These are phyloP conservation scores for Nasonia giraulti DNA, from an alignment of 1,140 invertebrate genomes.

Conservation along the genomic window DNA sequence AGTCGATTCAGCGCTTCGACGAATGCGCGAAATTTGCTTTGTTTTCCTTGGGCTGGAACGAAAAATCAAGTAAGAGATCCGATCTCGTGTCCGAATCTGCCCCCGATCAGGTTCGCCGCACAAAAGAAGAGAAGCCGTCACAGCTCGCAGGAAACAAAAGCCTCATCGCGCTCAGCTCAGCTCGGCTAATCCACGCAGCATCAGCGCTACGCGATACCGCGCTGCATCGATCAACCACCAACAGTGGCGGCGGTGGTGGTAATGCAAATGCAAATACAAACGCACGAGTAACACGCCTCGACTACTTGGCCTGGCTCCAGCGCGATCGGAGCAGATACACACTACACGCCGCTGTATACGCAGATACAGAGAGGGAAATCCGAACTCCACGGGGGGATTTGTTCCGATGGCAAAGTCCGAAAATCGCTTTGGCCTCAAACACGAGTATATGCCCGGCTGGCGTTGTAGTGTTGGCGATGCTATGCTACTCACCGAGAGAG, in stretches of 20 bases:
- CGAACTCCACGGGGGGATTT: conserved; percentile 37
- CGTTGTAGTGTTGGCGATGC: neutral
- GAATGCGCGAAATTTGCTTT: no score
- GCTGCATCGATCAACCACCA: conserved; percentile 5
- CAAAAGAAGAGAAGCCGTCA: no score
- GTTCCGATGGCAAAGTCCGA: conserved; percentile 2
- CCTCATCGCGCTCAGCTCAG: no score
- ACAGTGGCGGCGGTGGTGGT: neutral
- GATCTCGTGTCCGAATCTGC: no score
- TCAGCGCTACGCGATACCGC: neutral
- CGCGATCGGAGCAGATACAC: conserved; percentile 14
- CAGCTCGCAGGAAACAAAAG: neutral
- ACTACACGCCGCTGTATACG: neutral
- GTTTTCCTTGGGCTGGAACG: no score
- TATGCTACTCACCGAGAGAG: neutral
- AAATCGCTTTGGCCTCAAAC: conserved; percentile 41
- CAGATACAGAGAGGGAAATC: neutral
- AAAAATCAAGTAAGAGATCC: no score
- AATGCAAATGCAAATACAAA: conserved; percentile 37
- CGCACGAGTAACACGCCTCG: neutral
- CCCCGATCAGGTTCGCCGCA: neutral
- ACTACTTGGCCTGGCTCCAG: conserved; percentile 37
- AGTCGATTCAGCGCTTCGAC: no score
- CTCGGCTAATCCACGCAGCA: conserved; percentile 10
- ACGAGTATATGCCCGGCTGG: neutral